These are phyloP conservation scores for Hermaeophaga mercurialis DNA, from an alignment of 2,888 invertebrate species.

Conservation along the genomic window DNA sequence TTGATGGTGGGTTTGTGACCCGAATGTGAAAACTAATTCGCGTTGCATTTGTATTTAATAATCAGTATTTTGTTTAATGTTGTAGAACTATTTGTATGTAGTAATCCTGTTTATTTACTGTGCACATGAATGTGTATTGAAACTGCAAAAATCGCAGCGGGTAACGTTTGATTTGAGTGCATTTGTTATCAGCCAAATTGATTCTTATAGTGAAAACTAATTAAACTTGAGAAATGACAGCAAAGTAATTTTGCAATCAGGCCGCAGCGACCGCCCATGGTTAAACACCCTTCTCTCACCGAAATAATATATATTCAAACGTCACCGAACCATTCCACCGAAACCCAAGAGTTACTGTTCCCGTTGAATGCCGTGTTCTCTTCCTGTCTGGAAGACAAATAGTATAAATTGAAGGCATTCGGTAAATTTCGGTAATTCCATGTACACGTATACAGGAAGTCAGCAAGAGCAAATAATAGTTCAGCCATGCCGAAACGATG, in stretches of 20 bases:
- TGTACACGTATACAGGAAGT: slow-evolving; percentile 24
- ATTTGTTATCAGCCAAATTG: background rate
- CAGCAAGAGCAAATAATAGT: slow-evolving; percentile 13
- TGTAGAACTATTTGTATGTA: too few species aligned
- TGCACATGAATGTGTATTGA: too few species aligned
- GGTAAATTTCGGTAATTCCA: slow-evolving; percentile 21
- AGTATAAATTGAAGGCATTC: slow-evolving; percentile 26
- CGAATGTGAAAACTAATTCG: too few species aligned
- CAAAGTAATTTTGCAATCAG: slow-evolving; percentile 9
- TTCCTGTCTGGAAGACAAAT: slow-evolving; percentile 26
- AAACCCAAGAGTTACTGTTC: slow-evolving; percentile 26
- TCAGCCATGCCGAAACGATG: slow-evolving; percentile 18
- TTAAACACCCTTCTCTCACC: slow-evolving; percentile 15
- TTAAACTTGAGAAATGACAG: slow-evolving; percentile 2
- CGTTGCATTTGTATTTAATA: too few species aligned
- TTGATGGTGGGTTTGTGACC: too few species aligned
- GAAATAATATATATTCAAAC: slow-evolving; percentile 25
- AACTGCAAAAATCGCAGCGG: too few species aligned
- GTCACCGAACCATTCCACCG: slow-evolving; percentile 23
- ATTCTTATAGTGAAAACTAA: background rate
- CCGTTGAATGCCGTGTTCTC: slow-evolving; percentile 24
- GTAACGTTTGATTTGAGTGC: background rate
- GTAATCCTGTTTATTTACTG: too few species aligned
- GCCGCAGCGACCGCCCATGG: slow-evolving; percentile 8
- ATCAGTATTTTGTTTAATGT: too few species aligned